phyloP scores from a whole-genome alignment of 2,797 vertebrate species.

The Tiaroga cobitis region DNA sequence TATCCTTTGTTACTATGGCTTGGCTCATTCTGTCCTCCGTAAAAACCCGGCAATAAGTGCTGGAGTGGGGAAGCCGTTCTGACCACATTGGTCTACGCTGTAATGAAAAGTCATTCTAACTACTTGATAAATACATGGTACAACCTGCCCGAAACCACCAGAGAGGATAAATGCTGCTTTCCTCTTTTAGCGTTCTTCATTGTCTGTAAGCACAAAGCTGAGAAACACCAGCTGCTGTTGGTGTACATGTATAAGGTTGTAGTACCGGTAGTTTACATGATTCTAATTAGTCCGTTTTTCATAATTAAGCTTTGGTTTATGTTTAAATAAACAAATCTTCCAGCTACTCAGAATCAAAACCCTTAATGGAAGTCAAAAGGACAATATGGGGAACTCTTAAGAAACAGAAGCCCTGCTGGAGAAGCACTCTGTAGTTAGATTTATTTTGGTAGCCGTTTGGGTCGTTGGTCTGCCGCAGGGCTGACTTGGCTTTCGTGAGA shows the following conservation, averaged over 20 bases:
- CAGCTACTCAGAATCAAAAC: slow-evolving; percentile 14
- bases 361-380: slow-evolving; percentile 58
- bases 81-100: slow-evolving; percentile 68
- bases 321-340: slow-evolving; percentile 28
- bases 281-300: slow-evolving; percentile 50
- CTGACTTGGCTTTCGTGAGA: slow-evolving; percentile 72
- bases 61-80: slow-evolving; percentile 61
- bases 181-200: slow-evolving; percentile 79
- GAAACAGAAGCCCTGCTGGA: slow-evolving; percentile 54
- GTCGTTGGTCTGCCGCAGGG: slow-evolving; percentile 69
- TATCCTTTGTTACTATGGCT: slow-evolving; percentile 66
- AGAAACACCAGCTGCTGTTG: slow-evolving; percentile 63
- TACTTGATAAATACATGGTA: slow-evolving; percentile 78
- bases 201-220: slow-evolving; percentile 72
- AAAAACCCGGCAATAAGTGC: slow-evolving; percentile 65
- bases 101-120: slow-evolving; percentile 79
- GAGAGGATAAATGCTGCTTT: slow-evolving; percentile 76
- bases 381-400: slow-evolving; percentile 57
- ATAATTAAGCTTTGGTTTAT: slow-evolving; percentile 56
- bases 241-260: slow-evolving; percentile 48
- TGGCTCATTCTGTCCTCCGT: slow-evolving; percentile 52
- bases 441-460: slow-evolving; percentile 73
- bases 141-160: slow-evolving; percentile 71
- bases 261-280: background rate
- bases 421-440: slow-evolving; percentile 56